These are phyloP conservation scores for Sarcophaga caerulescens DNA, from an alignment of 2,888 invertebrate species.

Conservation along the genomic window DNA sequence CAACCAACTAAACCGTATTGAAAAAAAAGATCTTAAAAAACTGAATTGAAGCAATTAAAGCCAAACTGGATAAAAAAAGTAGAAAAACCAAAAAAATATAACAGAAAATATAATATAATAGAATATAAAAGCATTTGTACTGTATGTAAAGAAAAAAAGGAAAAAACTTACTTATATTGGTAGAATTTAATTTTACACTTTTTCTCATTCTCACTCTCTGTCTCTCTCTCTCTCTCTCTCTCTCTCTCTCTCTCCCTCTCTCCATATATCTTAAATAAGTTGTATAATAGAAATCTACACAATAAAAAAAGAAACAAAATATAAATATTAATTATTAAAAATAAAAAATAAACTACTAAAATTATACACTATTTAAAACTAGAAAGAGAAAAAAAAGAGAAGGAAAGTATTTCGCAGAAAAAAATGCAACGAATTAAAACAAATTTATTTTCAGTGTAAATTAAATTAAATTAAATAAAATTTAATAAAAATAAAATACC, in stretches of 20 bases:
- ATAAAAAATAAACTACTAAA: conserved; percentile 31
- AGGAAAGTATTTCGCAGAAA: conserved; percentile 14
- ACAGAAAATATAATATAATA: not conserved
- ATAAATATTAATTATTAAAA: conserved; percentile 30
- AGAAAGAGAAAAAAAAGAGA: conserved; percentile 27
- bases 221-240: too few relatives aligned
- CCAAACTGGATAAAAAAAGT: not conserved
- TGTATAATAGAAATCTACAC: conserved; percentile 24
- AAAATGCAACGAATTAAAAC: conserved; percentile 64
- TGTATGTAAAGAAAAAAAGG: not conserved
- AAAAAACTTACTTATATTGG: not conserved
- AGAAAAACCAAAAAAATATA: conserved; percentile 2
- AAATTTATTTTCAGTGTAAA: conserved; percentile 54
- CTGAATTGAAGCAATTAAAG: not conserved
- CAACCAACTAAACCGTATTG: too few relatives aligned
- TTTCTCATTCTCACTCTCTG: not conserved
- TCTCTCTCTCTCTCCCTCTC: not conserved
- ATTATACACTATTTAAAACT: conserved; percentile 52
- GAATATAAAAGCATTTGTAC: conserved; percentile 29
- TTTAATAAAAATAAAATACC: not conserved
- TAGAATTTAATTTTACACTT: not conserved
- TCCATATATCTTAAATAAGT: conserved; percentile 32
- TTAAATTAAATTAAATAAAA: conserved; percentile 39
- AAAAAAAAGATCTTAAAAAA: not conserved
- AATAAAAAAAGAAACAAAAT: not conserved